Evolutionary conservation across 2,113 vertebrate species (phyloP), one percentile per base, ranked within the genome.

Genomic region (Piaya cayana): DNA sequence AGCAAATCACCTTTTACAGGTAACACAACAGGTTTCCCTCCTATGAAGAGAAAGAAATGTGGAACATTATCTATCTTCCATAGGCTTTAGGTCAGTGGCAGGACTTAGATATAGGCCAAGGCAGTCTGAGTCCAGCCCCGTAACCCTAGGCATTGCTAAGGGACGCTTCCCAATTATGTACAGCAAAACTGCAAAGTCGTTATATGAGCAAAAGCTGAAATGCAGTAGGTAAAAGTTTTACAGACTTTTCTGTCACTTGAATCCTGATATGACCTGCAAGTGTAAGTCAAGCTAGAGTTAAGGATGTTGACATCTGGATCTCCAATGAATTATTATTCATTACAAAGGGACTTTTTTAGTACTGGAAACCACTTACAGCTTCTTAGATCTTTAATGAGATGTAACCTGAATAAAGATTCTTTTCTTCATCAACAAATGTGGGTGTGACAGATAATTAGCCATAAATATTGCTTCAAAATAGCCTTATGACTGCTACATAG

Each of bases 381-480:
- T 69, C 90, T 96, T 68, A 82, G 50, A 79, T 50, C 69, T 55
- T 63, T 84, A 72, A 88, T 67, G 42, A 94, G 91, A 82, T 50
- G 59, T 34, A 43, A 70, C 17, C n/a, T 49, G 39, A 85, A 30
- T 42, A 55, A 93, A 83, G 32, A 49, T 19, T 47, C 95, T 23
- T 81, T 87, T 78, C 39, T 81, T 91, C 30, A 55, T 37, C 49
- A 64, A 72, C 11, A 92, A 86, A 82, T 93, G 27, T 90, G 42
- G 15, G 9, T 77, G 42, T 92, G 60, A 67, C 86, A 87, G 47
- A 56, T 88, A 95, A 88, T 94, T 95, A 95, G 37, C 62, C 90
- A 69, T 90, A 95, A 91, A 93, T 90, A 62, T 43, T 92, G 74
- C 67, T 90, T 76, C 12, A 77, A 59, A 77, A n/a, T 34, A 93